Conservation (phyloP, 2,113 vertebrate species). For the Arenaria interpres region DNA sequence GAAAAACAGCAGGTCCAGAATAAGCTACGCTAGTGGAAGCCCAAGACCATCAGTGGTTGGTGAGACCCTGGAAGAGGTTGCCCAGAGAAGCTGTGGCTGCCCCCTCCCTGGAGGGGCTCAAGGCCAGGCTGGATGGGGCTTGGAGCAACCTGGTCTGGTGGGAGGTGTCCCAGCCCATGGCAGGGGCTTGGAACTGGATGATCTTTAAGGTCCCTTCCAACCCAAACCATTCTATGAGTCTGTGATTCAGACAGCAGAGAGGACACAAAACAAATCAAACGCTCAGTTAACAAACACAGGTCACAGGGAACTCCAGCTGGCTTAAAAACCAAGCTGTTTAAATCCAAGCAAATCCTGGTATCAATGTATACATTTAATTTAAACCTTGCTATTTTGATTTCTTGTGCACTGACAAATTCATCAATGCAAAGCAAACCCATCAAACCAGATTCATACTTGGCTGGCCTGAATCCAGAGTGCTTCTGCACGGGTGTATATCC, state of each 20-base stretch:
- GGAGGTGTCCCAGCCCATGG: too few species aligned
- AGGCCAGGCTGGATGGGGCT: too few species aligned
- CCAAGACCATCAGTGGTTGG: background rate
- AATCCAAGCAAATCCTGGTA: background rate
- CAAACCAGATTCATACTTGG: background rate
- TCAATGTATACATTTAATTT: background rate
- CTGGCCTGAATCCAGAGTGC: background rate
- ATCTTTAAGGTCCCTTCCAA: too few species aligned
- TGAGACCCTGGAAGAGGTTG: too few species aligned
- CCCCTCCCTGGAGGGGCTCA: too few species aligned
- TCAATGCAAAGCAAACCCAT: background rate
- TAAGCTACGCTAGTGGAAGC: background rate
- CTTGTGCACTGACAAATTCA: background rate
- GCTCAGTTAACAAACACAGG: background rate
- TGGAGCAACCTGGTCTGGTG: too few species aligned
- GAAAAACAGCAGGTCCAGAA: background rate
- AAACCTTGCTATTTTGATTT: background rate
- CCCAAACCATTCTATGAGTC: too few species aligned
- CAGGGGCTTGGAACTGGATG: too few species aligned
- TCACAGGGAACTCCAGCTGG: background rate
- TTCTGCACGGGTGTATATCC: background rate
- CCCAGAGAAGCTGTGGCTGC: too few species aligned
- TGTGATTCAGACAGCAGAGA: background rate
- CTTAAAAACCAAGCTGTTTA: background rate
- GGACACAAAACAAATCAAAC: background rate